Evolutionary conservation across 2,888 invertebrate genomes (phyloP).

Genomic region (Chouioia cunea): DNA sequence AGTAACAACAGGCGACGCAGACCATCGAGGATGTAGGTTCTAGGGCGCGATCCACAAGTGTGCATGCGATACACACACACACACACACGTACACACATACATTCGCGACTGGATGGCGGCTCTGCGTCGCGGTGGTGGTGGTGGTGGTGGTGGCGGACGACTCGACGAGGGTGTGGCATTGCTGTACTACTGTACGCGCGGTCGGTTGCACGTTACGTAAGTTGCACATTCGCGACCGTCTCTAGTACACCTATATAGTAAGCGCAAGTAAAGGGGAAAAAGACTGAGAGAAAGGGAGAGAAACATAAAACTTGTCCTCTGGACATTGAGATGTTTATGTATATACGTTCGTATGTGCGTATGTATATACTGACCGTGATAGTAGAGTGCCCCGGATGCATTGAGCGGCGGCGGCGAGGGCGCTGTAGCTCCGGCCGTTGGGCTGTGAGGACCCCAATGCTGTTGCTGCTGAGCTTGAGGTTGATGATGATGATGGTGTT

Average conservation of each 20-base stretch:
- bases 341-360: too few species aligned
- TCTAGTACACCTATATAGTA: too few species aligned
- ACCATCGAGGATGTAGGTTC: too few species aligned
- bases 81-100: constrained; percentile 7
- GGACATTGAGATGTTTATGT: too few species aligned
- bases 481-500: constrained; percentile 40
- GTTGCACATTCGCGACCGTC: neutral
- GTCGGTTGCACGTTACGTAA: neutral
- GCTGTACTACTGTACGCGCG: neutral
- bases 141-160: too few species aligned
- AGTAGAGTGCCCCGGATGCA: constrained; percentile 66
- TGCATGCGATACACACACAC: constrained; percentile 12
- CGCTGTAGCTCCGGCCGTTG: constrained; percentile 81
- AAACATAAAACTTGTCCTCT: too few species aligned
- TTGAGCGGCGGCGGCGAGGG: constrained; percentile 67
- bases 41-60: constrained; percentile 32
- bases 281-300: too few species aligned
- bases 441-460: constrained; percentile 82
- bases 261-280: too few species aligned
- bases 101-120: too few species aligned
- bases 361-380: constrained; percentile 60
- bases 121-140: too few species aligned
- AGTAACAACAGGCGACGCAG: too few species aligned
- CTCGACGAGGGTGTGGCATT: constrained; percentile 39
- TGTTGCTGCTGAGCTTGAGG: constrained; percentile 50